Percentiles rank a stretch among this genome's conserved stretches.
phyloP scores from a whole-genome alignment of 2,888 invertebrate species.

The Pherbina coryleti region DNA sequence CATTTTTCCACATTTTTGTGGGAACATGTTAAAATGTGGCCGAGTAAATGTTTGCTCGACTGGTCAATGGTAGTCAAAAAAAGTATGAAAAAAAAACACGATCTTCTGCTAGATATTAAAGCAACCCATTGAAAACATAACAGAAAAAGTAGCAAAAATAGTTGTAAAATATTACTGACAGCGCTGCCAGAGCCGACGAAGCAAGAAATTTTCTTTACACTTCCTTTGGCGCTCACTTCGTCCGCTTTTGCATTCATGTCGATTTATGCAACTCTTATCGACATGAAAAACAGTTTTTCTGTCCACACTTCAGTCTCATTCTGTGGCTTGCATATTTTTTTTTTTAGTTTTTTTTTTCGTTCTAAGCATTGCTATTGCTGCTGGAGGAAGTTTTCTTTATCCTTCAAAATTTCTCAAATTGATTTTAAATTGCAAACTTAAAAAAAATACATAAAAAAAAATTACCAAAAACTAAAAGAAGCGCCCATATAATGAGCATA shows the following conservation, averaged over 20 bases:
- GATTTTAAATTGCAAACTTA: neutral
- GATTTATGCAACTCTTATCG: conserved; percentile 49
- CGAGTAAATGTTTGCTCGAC: neutral
- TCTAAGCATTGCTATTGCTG: neutral
- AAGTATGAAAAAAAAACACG: neutral
- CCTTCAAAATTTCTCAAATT: neutral
- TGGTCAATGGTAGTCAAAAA: neutral
- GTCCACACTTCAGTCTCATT: neutral
- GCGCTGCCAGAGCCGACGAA: neutral
- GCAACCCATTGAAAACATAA: neutral
- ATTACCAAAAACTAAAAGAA: no score
- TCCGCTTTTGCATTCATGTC: conserved; percentile 16
- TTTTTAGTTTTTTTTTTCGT: neutral
- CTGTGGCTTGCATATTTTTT: neutral
- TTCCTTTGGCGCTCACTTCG: neutral
- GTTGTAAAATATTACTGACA: neutral
- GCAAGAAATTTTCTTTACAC: conserved; percentile 7
- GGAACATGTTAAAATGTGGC: neutral
- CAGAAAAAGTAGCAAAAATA: neutral
- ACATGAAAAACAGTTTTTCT: conserved; percentile 46
- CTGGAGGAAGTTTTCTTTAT: neutral
- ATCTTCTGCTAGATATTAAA: neutral
- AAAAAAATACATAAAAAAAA: neutral
- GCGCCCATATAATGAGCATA: no score
- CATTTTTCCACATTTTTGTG: neutral